Base-by-base conservation (phyloP, 2,888 invertebrate species). In the Drosophila subsilvestris region DNA sequence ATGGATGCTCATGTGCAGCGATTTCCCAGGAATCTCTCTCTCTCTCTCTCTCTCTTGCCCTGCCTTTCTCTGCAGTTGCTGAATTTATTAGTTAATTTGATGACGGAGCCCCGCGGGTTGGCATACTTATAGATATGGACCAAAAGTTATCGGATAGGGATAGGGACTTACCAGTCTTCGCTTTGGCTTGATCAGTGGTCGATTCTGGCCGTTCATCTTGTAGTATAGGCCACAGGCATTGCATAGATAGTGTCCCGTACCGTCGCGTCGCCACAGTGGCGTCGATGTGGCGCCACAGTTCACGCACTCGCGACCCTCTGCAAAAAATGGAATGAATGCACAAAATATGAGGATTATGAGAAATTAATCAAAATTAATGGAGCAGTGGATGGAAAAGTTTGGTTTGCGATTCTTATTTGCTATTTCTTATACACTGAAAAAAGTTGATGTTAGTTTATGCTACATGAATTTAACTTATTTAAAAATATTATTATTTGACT, bases 141-240 rank as follows among this genome's bases (percentile, higher is more conserved):
- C 37, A 37, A 14, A 37, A 37, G 20, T 53, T 50, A 27, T 18
- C n/a, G n/a, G 8, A 2, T 53, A 18, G 18, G 27, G 27, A 18
- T 55, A 18, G 25, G 25, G 93, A 97, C 98, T 98, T 95, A 99
- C 99, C 97, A 99, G 96, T 95, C 99, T 96, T 95, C 99, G 96
- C 94, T 99, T 99, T 91, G 99, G 99, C 95, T 99, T 99, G 94
- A 99, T 98, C 91, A 99, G 95, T 69, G 99, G 99, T 93, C 99
- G 94, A 93, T 98, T 99, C 93, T 98, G 98, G 90, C 99, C 99
- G 93, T 99, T 99, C 98, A 99, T 99, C 94, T 99, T 99, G 94
- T 99, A 98, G 94, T 99, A 99, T 88, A 99, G 95, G 88, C 99
- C 99, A 93, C 99, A 99, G 85, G 99, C 99, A 94, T 99, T 99